Evolutionary conservation across 2,888 invertebrate genomes (phyloP).

Genomic region (Drosophila lacicola): DNA sequence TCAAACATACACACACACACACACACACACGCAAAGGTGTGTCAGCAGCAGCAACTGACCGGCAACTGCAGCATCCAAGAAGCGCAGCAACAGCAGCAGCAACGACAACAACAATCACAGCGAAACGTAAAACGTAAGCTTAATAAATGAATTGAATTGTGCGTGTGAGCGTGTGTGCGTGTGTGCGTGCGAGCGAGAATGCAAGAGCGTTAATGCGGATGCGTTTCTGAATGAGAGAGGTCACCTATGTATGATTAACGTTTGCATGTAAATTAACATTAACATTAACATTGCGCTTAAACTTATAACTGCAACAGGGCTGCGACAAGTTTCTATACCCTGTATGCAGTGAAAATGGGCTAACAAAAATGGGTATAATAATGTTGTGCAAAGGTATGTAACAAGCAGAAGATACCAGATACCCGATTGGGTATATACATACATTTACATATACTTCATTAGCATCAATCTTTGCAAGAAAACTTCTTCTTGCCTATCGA

Average conservation of each 20-base stretch:
- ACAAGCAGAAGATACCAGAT: no score
- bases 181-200: constrained; percentile 1
- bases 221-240: constrained; percentile 11
- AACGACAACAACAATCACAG: constrained; percentile 17
- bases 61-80: constrained; percentile 44
- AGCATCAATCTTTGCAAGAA: no score
- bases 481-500: no score
- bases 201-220: constrained; percentile 31
- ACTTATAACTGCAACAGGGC: constrained; percentile 1
- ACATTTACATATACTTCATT: no score
- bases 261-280: constrained; percentile 8
- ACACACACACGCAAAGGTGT: constrained; percentile 27
- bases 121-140: constrained; percentile 46
- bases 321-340: constrained; percentile 30
- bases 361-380: neutral
- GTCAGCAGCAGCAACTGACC: constrained; percentile 48
- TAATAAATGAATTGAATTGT: constrained; percentile 25
- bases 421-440: no score
- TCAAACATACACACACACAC: constrained; percentile 31
- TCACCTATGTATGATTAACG: constrained; percentile 9
- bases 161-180: constrained; percentile 7
- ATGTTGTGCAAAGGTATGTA: neutral
- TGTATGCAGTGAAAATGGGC: neutral
- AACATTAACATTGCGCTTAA: constrained; percentile 13
- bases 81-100: constrained; percentile 15